A percentile compares a stretch with the other conserved stretches of the same genome.
Conservation (phyloP, 2,113 vertebrate genomes). For the Syrmaticus mikado region DNA sequence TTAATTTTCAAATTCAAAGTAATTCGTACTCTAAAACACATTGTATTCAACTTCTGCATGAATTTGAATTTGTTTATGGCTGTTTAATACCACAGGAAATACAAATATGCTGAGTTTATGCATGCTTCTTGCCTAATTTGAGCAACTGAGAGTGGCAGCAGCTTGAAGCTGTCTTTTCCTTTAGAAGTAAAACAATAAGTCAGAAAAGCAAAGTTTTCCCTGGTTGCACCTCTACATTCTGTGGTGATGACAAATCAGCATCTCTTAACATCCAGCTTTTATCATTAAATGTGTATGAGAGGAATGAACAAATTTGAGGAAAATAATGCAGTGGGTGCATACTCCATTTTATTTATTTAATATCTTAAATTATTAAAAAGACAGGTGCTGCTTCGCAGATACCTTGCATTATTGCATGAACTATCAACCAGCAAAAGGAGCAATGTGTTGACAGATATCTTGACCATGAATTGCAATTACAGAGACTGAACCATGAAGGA, state of each 20-base stretch:
- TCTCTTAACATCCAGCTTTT: conserved; percentile 50
- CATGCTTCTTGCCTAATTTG: background rate
- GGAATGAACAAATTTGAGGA: conserved; percentile 4
- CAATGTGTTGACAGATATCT: conserved; percentile 11
- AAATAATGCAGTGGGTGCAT: background rate
- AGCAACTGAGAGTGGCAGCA: background rate
- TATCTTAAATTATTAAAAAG: conserved; percentile 70
- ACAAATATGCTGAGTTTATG: background rate
- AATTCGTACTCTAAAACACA: background rate
- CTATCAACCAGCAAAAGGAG: conserved; percentile 20
- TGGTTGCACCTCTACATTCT: conserved; percentile 11
- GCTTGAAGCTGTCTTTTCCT: background rate
- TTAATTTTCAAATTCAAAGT: background rate
- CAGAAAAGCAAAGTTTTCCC: background rate
- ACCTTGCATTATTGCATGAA: conserved; percentile 36
- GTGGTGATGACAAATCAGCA: conserved; percentile 3
- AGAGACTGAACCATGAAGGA: background rate
- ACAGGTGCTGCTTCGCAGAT: background rate
- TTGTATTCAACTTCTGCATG: background rate
- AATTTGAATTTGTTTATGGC: background rate
- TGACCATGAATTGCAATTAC: conserved; percentile 27
- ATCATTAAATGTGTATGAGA: conserved; percentile 17
- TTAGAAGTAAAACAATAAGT: background rate
- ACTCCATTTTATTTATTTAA: conserved; percentile 69
- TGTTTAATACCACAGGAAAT: background rate